Conservation (phyloP, 2,888 invertebrate genomes). For the Tubulanus polymorphus region DNA sequence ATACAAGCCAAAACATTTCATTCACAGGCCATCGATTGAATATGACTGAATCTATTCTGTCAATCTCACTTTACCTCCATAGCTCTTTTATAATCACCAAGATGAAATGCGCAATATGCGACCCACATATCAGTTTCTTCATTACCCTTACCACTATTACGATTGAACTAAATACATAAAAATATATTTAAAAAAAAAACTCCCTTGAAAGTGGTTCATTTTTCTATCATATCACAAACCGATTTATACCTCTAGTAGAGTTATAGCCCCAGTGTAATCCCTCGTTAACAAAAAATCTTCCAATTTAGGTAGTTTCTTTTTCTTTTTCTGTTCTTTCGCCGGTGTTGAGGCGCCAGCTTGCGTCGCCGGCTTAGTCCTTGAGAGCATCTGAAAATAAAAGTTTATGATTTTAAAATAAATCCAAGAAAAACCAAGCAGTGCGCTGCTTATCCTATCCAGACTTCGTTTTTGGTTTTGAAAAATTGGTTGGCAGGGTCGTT, state of each 20-base stretch:
- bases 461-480: too few relatives aligned
- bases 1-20: too few relatives aligned
- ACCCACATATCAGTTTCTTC: conserved; percentile 75
- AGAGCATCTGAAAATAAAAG: conserved; percentile 44
- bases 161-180: conserved; percentile 57
- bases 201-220: too few relatives aligned
- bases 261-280: conserved; percentile 92
- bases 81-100: conserved; percentile 85
- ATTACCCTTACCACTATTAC: conserved; percentile 57
- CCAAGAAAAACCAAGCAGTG: too few relatives aligned
- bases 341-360: conserved; percentile 43
- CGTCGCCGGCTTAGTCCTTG: conserved; percentile 52
- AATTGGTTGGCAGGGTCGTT: too few relatives aligned
- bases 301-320: conserved; percentile 63
- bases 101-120: conserved; percentile 92
- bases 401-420: neutral
- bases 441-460: too few relatives aligned
- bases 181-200: neutral
- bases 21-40: too few relatives aligned
- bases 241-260: conserved; percentile 88
- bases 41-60: neutral
- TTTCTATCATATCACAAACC: too few relatives aligned
- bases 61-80: conserved; percentile 59
- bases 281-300: conserved; percentile 84
- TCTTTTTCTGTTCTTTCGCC: conserved; percentile 43